Evolutionary conservation across 2,797 vertebrate genomes (phyloP).

Genomic region (Florisuga fusca): DNA sequence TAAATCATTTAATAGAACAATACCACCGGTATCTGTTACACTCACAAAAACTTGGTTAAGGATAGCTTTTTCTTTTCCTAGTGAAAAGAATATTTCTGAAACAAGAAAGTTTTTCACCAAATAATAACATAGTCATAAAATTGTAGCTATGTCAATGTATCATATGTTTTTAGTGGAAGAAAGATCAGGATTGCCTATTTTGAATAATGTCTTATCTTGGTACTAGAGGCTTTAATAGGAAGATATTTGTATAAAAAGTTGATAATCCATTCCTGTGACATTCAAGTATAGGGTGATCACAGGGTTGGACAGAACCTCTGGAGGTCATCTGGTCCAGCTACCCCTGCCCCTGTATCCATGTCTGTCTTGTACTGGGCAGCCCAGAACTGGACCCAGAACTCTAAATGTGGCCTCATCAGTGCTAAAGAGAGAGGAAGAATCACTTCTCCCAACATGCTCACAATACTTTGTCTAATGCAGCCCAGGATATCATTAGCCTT

Average conservation of each 20-base stretch:
- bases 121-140: not conserved
- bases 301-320: not conserved
- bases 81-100: not conserved
- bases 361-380: not conserved
- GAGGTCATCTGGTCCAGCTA: not conserved
- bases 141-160: not conserved
- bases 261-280: not conserved
- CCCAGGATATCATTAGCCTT: not conserved
- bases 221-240: not conserved
- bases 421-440: not conserved
- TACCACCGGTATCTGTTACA: not conserved
- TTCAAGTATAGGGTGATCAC: not conserved
- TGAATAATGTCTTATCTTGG: not conserved
- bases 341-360: rapidly evolving
- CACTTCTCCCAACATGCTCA: not conserved
- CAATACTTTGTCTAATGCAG: not conserved
- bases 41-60: not conserved
- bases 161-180: not conserved
- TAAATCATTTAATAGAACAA: not conserved
- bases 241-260: not conserved
- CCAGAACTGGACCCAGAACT: not conserved
- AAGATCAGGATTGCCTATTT: not conserved
- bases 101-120: not conserved
- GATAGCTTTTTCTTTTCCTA: not conserved
- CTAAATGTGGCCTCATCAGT: not conserved